Percentiles rank a stretch among this genome's conserved stretches.
These are phyloP conservation scores for Criorhina ranunculi DNA, from an alignment of 2,888 invertebrate species.

Conservation along the genomic window DNA sequence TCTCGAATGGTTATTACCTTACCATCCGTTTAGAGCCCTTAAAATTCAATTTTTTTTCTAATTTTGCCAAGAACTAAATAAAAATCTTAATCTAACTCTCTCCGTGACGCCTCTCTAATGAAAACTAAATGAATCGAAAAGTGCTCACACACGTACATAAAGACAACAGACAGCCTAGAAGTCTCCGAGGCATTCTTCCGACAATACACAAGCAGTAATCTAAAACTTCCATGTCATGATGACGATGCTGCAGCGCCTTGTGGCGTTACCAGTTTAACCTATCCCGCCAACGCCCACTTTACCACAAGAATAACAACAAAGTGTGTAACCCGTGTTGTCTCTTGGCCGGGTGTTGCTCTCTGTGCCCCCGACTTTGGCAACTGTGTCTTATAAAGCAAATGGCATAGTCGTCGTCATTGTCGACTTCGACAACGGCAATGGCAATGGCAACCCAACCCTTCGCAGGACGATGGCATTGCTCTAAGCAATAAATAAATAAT, in stretches of 20 bases:
- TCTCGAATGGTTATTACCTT: no score
- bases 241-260: conserved; percentile 68
- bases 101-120: conserved; percentile 67
- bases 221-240: conserved; percentile 49
- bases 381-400: conserved; percentile 72
- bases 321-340: conserved; percentile 65
- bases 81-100: conserved; percentile 61
- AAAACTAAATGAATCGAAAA: conserved; percentile 74
- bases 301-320: conserved; percentile 70
- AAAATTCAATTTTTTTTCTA: no score
- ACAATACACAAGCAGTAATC: conserved; percentile 61
- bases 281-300: conserved; percentile 8
- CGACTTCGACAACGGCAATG: conserved; percentile 44
- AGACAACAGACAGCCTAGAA: conserved; percentile 37
- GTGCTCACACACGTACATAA: conserved; percentile 52
- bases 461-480: conserved; percentile 56
- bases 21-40: no score
- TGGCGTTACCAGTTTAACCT: conserved; percentile 50
- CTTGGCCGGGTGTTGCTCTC: conserved; percentile 61
- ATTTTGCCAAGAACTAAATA: conserved; percentile 37
- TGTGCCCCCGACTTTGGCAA: conserved; percentile 71
- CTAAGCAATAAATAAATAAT: conserved; percentile 78
- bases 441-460: conserved; percentile 29
- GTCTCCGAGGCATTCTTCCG: conserved; percentile 22
- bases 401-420: conserved; percentile 56